Conservation (phyloP, 1,140 invertebrate genomes). For the Bombus impatiens region DNA sequence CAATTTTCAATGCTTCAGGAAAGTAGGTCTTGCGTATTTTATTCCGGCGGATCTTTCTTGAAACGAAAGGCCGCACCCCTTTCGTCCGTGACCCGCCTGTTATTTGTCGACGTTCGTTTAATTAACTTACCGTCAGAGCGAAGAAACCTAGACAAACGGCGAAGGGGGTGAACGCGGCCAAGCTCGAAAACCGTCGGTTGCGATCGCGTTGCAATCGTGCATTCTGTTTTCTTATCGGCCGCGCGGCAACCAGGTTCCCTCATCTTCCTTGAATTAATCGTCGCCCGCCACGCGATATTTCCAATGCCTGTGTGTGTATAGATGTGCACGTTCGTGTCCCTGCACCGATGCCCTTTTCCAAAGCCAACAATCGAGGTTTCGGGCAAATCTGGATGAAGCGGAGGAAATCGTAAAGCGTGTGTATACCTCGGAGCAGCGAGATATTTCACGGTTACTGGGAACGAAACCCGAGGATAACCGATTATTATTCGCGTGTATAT, state of each 20-base stretch:
- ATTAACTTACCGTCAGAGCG: conserved; percentile 41
- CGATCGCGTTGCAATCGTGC: conserved; percentile 24
- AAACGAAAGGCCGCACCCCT: conserved; percentile 31
- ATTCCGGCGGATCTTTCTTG: conserved; percentile 21
- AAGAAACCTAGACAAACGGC: not conserved
- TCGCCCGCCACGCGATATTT: conserved; percentile 46
- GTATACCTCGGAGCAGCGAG: not conserved
- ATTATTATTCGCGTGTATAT: not conserved
- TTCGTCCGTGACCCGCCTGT: conserved; percentile 51
- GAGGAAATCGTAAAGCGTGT: not conserved
- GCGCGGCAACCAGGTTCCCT: conserved; percentile 28
- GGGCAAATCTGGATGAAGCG: not conserved
- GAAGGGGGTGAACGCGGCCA: no score
- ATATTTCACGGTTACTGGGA: not conserved
- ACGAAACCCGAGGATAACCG: not conserved
- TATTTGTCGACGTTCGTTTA: conserved; percentile 53
- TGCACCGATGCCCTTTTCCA: conserved; percentile 46
- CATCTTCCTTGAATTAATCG: conserved; percentile 51
- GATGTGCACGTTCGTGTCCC: conserved; percentile 12
- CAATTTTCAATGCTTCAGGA: conserved; percentile 44
- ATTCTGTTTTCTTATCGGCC: conserved; percentile 43
- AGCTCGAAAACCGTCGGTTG: conserved; percentile 22
- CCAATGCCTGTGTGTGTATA: not conserved
- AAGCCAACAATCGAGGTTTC: not conserved
- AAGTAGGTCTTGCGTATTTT: conserved; percentile 48